These are phyloP conservation scores for Scyliorhinus canicula DNA, from an alignment of 2,797 vertebrate species.

Conservation along the genomic window DNA sequence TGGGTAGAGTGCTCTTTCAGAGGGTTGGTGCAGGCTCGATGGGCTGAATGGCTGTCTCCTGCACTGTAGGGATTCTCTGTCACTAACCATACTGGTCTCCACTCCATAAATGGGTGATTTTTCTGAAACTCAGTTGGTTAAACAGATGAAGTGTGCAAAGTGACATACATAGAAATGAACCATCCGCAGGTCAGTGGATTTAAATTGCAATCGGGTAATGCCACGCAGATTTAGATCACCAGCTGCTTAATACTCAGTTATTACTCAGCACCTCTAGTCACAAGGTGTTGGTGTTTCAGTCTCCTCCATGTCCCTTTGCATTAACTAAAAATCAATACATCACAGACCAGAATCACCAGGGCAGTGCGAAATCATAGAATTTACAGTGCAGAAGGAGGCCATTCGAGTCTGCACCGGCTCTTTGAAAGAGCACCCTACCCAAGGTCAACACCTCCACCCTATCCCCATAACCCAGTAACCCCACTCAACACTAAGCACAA, in stretches of 20 bases:
- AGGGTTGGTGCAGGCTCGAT: too few relatives aligned
- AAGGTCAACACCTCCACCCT: too few relatives aligned
- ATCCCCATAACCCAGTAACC: too few relatives aligned
- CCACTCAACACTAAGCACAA: too few relatives aligned
- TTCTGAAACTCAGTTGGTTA: background rate
- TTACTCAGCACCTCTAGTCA: background rate
- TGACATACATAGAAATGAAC: background rate
- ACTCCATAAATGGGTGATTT: background rate
- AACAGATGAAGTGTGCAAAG: background rate
- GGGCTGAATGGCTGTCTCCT: too few relatives aligned
- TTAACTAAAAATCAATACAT: background rate
- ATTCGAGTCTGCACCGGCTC: too few relatives aligned
- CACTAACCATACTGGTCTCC: background rate
- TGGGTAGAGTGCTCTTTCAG: too few relatives aligned
- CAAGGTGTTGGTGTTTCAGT: background rate
- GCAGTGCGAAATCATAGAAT: too few relatives aligned
- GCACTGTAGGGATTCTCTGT: background rate
- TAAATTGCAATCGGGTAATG: background rate
- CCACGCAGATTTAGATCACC: background rate
- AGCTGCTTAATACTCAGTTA: background rate
- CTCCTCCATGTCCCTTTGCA: background rate
- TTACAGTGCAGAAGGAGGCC: too few relatives aligned
- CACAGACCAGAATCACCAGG: too few relatives aligned
- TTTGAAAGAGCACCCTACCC: too few relatives aligned
- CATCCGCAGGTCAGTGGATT: background rate